Conservation (phyloP, 2,888 invertebrate species). For the Tridacna gigas region DNA sequence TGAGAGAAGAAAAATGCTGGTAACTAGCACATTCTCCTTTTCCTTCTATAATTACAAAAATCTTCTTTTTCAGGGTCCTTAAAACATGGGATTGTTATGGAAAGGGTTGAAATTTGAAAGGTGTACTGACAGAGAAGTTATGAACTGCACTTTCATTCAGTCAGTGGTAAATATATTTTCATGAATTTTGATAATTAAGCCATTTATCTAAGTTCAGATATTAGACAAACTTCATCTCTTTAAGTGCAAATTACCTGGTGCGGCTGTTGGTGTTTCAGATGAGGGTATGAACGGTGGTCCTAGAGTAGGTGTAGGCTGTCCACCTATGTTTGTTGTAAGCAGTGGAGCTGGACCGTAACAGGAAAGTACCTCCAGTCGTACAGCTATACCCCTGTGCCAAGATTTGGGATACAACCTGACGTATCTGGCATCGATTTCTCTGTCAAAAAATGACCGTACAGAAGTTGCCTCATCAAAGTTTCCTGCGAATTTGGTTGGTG, state of each 20-base stretch:
- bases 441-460: conserved; percentile 67
- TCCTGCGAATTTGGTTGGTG: conserved; percentile 66
- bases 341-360: conserved; percentile 59
- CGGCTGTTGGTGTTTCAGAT: conserved; percentile 50
- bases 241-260: conserved; percentile 56
- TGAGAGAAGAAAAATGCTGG: too few species aligned
- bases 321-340: conserved; percentile 24
- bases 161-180: too few species aligned
- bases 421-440: conserved; percentile 70
- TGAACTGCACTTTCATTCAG: too few species aligned
- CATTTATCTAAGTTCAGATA: too few species aligned
- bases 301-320: conserved; percentile 47
- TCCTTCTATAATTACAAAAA: too few species aligned
- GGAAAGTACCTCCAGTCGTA: conserved; percentile 75
- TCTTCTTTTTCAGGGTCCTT: too few species aligned
- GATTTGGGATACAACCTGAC: conserved; percentile 74
- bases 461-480: conserved; percentile 67
- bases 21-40: too few species aligned
- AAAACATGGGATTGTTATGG: too few species aligned
- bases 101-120: too few species aligned
- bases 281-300: conserved; percentile 29
- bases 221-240: too few species aligned
- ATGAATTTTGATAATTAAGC: too few species aligned
- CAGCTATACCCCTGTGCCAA: conserved; percentile 71
- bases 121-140: too few species aligned